A percentile compares a stretch with the other conserved stretches of the same genome.
These are phyloP conservation scores for Halictus ligatus DNA, from an alignment of 2,888 invertebrate genomes.

Conservation along the genomic window DNA sequence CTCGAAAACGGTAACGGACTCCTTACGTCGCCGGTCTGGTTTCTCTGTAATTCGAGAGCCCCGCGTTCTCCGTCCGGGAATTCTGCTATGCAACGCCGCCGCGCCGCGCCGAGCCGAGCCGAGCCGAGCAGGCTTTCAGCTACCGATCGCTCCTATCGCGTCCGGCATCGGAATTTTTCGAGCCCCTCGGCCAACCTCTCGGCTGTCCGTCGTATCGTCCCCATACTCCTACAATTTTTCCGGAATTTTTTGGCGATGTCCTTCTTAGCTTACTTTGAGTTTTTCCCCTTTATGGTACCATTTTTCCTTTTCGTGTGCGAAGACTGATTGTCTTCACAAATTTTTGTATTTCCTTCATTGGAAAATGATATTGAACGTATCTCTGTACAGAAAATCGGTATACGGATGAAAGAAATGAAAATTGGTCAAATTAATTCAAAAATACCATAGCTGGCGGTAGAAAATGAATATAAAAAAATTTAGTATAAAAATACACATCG, in stretches of 20 bases:
- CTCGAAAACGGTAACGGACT: conserved; percentile 25
- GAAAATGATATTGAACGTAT: too few species aligned
- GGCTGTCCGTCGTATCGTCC: background rate
- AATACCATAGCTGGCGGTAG: too few species aligned
- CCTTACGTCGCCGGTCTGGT: background rate
- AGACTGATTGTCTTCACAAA: background rate
- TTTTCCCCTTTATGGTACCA: background rate
- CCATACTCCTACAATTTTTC: background rate
- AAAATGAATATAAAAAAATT: too few species aligned
- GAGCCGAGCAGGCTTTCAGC: background rate
- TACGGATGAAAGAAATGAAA: too few species aligned
- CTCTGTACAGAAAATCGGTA: too few species aligned
- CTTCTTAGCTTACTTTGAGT: background rate
- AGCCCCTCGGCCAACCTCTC: background rate
- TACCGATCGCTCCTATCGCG: conserved; percentile 5
- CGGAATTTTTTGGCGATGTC: background rate
- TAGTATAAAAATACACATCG: too few species aligned
- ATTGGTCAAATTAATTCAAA: too few species aligned
- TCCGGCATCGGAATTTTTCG: conserved; percentile 1
- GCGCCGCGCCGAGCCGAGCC: background rate
- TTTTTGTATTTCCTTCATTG: background rate
- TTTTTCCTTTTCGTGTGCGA: background rate
- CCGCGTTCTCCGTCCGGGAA: background rate
- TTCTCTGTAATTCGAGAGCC: background rate
- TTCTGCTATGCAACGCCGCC: conserved; percentile 28